phyloP scores from a whole-genome alignment of 1,140 invertebrate genomes.

The Lysiphlebus fabarum region DNA sequence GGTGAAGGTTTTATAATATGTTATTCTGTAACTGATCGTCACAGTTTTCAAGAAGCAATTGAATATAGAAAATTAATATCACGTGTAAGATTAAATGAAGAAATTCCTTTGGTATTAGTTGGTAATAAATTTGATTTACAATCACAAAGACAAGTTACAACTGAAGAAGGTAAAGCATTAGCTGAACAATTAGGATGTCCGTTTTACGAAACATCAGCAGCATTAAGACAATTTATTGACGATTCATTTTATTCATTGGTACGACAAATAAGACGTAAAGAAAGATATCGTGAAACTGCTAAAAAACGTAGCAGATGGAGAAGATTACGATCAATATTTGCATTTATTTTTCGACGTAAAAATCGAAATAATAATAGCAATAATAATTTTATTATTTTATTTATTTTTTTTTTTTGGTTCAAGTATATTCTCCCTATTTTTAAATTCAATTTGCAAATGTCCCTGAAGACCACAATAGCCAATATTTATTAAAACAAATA shows the following conservation, averaged over 20 bases:
- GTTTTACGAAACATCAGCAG: slow-evolving; percentile 99
- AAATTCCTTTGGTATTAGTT: slow-evolving; percentile 95
- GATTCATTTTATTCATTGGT: slow-evolving; percentile 98
- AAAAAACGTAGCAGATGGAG: slow-evolving; percentile 72
- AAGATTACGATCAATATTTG: slow-evolving; percentile 74
- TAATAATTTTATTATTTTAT: too few species aligned
- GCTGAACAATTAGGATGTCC: slow-evolving; percentile 94
- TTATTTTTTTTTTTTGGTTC: too few species aligned
- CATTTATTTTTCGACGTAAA: slow-evolving; percentile 71
- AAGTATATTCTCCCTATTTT: too few species aligned
- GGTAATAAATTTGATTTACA: slow-evolving; percentile 98
- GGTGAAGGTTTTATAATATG: slow-evolving; percentile 95
- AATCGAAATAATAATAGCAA: slow-evolving; percentile 28
- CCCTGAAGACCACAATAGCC: neutral
- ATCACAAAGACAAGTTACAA: slow-evolving; percentile 70
- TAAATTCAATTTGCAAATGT: neutral
- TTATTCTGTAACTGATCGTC: slow-evolving; percentile 77
- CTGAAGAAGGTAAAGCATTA: slow-evolving; percentile 82
- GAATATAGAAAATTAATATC: slow-evolving; percentile 95
- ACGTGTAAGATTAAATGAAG: slow-evolving; percentile 93
- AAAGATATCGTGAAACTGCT: slow-evolving; percentile 56
- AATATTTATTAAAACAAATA: neutral
- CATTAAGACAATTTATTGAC: slow-evolving; percentile 95
- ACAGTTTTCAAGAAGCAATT: slow-evolving; percentile 77
- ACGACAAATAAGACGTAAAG: slow-evolving; percentile 85